Conservation (phyloP, 2,113 vertebrate genomes). For the Tychaedon coryphoeus region DNA sequence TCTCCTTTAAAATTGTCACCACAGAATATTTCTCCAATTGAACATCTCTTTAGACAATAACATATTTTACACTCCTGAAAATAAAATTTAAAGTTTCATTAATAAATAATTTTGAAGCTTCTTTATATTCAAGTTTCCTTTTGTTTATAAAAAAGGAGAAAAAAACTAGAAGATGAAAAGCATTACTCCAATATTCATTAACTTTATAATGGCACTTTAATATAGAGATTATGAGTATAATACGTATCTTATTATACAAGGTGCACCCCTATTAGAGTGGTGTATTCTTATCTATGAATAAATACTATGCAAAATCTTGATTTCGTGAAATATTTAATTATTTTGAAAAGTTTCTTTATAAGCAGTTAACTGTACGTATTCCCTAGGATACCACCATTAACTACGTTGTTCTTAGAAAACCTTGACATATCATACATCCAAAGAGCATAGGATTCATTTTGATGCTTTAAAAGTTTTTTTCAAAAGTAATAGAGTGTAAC, state of each 20-base stretch:
- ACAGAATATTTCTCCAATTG: background rate
- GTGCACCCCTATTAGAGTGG: fast-evolving
- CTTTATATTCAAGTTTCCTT: background rate
- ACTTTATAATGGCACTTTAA: background rate
- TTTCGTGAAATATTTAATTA: background rate
- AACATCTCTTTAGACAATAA: background rate
- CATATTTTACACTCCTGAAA: background rate
- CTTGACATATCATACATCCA: background rate
- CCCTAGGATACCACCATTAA: background rate
- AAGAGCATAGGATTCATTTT: background rate
- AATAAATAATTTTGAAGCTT: background rate
- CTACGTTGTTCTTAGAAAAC: background rate
- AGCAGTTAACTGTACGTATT: background rate
- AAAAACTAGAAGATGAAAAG: background rate
- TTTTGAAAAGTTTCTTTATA: background rate
- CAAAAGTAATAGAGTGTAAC: background rate
- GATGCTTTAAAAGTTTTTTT: background rate
- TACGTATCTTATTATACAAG: background rate
- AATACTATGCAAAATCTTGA: background rate
- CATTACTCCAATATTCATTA: background rate
- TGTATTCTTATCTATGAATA: background rate
- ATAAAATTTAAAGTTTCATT: background rate
- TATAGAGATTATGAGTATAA: background rate
- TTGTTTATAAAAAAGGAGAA: background rate
- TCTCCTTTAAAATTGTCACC: background rate